phyloP scores from a whole-genome alignment of 2,113 vertebrate species.

The Gnathonemus longibarbis region DNA sequence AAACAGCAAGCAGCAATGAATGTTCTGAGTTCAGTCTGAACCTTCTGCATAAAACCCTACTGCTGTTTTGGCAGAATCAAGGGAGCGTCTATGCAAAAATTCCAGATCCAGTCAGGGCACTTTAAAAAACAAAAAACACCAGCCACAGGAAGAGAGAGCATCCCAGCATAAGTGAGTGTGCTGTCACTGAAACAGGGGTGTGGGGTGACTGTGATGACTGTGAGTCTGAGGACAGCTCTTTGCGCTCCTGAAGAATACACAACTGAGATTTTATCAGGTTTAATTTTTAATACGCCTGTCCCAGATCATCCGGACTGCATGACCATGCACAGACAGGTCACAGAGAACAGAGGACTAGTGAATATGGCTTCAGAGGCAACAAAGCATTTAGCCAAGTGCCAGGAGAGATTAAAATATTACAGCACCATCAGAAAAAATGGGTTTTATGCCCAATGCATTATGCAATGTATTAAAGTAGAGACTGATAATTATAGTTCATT shows the following conservation, averaged over 20 bases:
- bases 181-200: background rate
- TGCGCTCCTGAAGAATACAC: background rate
- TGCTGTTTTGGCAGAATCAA: background rate
- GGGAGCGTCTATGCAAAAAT: background rate
- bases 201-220: no score
- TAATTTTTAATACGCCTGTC: constrained; percentile 7
- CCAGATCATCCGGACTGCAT: background rate
- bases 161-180: background rate
- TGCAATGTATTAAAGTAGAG: background rate
- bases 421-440: background rate
- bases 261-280: constrained; percentile 8
- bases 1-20: background rate
- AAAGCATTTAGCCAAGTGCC: background rate
- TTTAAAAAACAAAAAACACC: background rate
- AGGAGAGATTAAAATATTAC: background rate
- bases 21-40: background rate
- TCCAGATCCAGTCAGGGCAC: background rate
- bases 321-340: constrained; percentile 1
- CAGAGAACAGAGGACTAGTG: no score
- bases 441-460: background rate
- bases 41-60: background rate
- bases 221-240: background rate
- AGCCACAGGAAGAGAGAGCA: background rate
- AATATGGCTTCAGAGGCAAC: background rate
- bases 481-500: background rate